Evolutionary conservation across 2,888 invertebrate species (phyloP), one percentile per base, ranked within the genome.

Genomic region (Cephonodes hylas): DNA sequence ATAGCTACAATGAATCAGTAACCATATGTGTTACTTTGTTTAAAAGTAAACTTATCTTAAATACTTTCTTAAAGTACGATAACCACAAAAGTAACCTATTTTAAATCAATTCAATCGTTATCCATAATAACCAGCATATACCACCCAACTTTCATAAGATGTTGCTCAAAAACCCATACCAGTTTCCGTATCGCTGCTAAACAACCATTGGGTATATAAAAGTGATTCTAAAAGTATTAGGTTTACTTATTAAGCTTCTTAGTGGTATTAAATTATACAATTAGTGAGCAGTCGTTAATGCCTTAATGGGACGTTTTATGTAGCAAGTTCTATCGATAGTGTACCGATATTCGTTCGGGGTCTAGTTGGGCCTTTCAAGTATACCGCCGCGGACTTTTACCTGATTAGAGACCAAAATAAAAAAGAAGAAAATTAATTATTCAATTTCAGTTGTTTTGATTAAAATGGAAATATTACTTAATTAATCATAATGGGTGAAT

Each of bases 371-470:
- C 18, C 18, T 53, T 53, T 53, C 53, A 53, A 31, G 18, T 53
- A 4, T 31, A 18, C 53, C 2, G 64, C 81, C 84, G 83, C 78
- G 68, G 63, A 75, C 85, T 84, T 84, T 86, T 84, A 81, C 79
- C 79, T 82, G 73, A 85, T 84, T 81, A 53, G 31, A 53, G 27
- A 83, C 76, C 3, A 27, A 48, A 53, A n/a, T n/a, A 22, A 45
- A 76, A 22, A 45, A 76, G 79, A 77, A 64, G 66, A 66, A 68
- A 67, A 70, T 53, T 69, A 69, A 66, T 69, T 71, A 69, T 67
- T 64, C 64, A 69, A 71, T 66, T 44, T 34, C 8, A 31, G 25
- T 59, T 53, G 59, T 67, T 66, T 69, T 70, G 69, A 72, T 73
- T 82, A 81, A 81, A 79, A 82, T 83, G 79, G 75, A 84, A 84